phyloP scores from a whole-genome alignment of 1,140 invertebrate genomes.

The Riptortus pedestris region DNA sequence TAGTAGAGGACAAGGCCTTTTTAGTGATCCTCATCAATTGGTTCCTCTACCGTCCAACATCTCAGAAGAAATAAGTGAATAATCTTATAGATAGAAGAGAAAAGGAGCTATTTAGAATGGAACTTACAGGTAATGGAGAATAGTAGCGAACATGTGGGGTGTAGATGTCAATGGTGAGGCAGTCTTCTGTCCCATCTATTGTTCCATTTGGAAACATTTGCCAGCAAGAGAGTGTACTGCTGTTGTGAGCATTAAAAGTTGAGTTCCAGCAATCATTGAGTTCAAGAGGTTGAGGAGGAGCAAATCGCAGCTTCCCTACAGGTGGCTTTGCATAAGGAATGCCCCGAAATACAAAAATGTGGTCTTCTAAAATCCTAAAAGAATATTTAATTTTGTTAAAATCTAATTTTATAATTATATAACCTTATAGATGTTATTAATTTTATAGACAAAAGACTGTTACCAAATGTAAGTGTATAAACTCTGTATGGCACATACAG shows the following conservation, averaged over 20 bases:
- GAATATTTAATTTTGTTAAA: too few relatives aligned
- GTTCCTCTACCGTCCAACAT: neutral
- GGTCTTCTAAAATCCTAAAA: constrained; percentile 54
- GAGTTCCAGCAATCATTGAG: constrained; percentile 71
- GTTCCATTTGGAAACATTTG: constrained; percentile 54
- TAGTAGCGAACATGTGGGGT: constrained; percentile 47
- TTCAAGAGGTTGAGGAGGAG: constrained; percentile 67
- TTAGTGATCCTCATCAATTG: neutral
- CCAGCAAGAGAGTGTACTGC: constrained; percentile 50
- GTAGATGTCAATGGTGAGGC: constrained; percentile 91
- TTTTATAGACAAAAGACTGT: too few relatives aligned
- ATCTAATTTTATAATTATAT: too few relatives aligned
- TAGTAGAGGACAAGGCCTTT: too few relatives aligned
- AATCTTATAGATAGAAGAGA: neutral
- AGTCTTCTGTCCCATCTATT: constrained; percentile 71
- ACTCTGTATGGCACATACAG: too few relatives aligned
- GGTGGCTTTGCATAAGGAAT: constrained; percentile 95
- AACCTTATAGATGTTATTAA: too few relatives aligned
- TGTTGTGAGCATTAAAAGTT: constrained; percentile 55
- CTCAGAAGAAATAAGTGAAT: too few relatives aligned
- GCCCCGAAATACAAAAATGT: constrained; percentile 74
- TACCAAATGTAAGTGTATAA: too few relatives aligned
- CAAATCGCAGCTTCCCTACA: constrained; percentile 67
- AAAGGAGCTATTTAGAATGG: too few relatives aligned
- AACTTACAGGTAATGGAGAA: constrained; percentile 29